Base-by-base conservation (phyloP, 2,113 vertebrate genomes). In the Parotia lawesii region DNA sequence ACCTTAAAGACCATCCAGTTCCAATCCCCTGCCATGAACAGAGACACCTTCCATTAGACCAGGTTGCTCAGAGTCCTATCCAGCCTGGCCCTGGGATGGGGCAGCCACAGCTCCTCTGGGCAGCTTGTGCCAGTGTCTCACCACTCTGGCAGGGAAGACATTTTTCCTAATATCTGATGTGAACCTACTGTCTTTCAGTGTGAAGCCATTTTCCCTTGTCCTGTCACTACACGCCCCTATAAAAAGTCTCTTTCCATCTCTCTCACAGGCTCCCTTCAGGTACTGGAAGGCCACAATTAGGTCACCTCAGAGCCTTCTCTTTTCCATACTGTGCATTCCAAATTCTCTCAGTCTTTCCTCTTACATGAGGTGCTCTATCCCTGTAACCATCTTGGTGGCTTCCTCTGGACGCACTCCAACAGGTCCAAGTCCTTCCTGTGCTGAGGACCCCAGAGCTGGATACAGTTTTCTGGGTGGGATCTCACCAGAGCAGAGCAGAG, bases 211-310 rank as follows among this genome's bases (percentile, higher is more conserved):
- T 7, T 15, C 8, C 12, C 20, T 24, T 47, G 19, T 24, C 7
- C 24, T 48, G 60, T 35, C 29, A n/a, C 42, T 40, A 25, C 18
- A 58, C 4, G 1, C 5, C 12, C 20, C 21, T 13, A 5, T 6
- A 35, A 40, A 29, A 47, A 29, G 4, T 16, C 15, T 11, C 37
- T n/a, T 15, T 66, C 60, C 44, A 15, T 23, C 19, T 42, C 24
- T 47, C n/a, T n/a, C 0, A 0, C 19, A 29, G n/a, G 28, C 9
- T 57, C 15, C 50, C 51, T 40, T 74, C 35, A 29, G n/a, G n/a
- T 21, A 17, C 28, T 11, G 12, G 11, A 69, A 40, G 15, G 64
- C 23, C 28, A 13, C 12, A 66, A 11, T 20, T 24, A 21, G 15
- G 24, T 29, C 8, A 21, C 13, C 7, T 11, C 51, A 48, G n/a